Conservation (phyloP, 2,797 vertebrate genomes). For the Centropyge bicolor region DNA sequence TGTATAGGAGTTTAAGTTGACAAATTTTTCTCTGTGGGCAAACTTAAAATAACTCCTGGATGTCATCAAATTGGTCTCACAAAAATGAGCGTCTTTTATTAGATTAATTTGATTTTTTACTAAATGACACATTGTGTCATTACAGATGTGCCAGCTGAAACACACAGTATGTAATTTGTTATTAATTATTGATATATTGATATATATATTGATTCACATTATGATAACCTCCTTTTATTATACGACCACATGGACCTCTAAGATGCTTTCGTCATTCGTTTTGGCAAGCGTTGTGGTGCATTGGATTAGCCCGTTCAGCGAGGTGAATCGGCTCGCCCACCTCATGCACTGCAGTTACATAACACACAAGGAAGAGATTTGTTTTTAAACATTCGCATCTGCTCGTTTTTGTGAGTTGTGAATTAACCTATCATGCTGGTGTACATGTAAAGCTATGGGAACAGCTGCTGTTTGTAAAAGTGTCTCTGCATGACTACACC, state of each 20-base stretch:
- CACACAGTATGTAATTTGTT: neutral
- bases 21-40: too few relatives aligned
- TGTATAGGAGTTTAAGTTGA: too few relatives aligned
- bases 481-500: slow-evolving; percentile 22
- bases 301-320: slow-evolving; percentile 65
- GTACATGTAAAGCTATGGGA: slow-evolving; percentile 26
- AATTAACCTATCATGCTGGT: slow-evolving; percentile 46
- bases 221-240: slow-evolving; percentile 22
- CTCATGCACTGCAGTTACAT: slow-evolving; percentile 53
- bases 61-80: too few relatives aligned
- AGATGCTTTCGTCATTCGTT: slow-evolving; percentile 52
- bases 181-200: too few relatives aligned
- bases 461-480: slow-evolving; percentile 33
- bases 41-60: neutral
- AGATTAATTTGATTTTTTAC: neutral
- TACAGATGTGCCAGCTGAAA: neutral
- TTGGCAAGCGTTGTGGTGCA: slow-evolving; percentile 52
- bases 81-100: neutral
- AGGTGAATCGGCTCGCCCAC: slow-evolving; percentile 65
- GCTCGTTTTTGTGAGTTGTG: slow-evolving; percentile 36
- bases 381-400: slow-evolving; percentile 40
- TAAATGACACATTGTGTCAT: neutral
- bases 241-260: slow-evolving; percentile 29
- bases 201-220: slow-evolving; percentile 23
- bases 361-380: slow-evolving; percentile 60